Conservation (phyloP, 92 coral and sea anemone genomes). For the Parazoanthus atlanticus region DNA sequence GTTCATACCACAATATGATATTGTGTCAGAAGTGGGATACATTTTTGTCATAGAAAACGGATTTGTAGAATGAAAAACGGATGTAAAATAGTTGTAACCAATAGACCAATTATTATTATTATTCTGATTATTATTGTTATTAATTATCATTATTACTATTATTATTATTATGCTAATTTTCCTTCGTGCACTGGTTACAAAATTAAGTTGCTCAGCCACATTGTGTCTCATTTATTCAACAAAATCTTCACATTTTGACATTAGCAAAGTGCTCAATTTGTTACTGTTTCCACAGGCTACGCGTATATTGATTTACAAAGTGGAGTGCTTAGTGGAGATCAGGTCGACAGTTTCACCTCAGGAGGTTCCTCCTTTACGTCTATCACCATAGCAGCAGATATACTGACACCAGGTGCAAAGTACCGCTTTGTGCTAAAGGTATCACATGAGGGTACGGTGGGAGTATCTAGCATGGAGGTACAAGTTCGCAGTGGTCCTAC, state of each 20-base stretch:
- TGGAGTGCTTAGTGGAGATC: constrained; percentile 37
- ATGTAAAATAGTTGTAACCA: not conserved
- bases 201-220: too few species aligned
- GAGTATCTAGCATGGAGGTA: constrained; percentile 55
- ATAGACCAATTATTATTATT: too few species aligned
- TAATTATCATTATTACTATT: too few species aligned
- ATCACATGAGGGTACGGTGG: constrained; percentile 42
- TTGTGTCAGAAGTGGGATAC: too few species aligned
- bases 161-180: too few species aligned
- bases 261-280: not conserved
- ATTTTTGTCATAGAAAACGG: too few species aligned
- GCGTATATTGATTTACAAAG: constrained; percentile 20
- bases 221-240: too few species aligned
- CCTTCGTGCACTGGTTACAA: too few species aligned
- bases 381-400: constrained; percentile 28
- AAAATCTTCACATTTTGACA: too few species aligned
- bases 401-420: constrained; percentile 48
- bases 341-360: constrained; percentile 31
- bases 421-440: constrained; percentile 60
- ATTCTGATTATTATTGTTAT: too few species aligned
- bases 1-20: too few species aligned
- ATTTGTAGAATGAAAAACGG: too few species aligned
- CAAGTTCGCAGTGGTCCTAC: constrained; percentile 59
- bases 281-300: constrained; percentile 1
- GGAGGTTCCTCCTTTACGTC: constrained; percentile 44